Base-by-base conservation (phyloP, 2,113 vertebrate genomes). In the Sapajus apella region DNA sequence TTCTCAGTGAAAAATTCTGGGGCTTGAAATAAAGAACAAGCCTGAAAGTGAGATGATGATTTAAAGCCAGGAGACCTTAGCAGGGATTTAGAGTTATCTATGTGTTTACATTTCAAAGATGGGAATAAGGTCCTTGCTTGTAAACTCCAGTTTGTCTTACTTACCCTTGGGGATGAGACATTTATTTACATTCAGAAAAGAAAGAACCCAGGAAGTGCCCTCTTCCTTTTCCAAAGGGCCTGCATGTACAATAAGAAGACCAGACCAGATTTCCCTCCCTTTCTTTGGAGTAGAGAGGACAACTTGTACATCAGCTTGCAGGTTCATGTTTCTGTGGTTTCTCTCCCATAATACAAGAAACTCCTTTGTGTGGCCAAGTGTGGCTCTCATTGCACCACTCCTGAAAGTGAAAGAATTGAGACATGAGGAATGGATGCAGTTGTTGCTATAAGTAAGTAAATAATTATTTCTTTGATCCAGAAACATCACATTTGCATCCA, bases 231-330 rank as follows among this genome's bases (percentile, higher is more conserved):
- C 13, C 40, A n/a, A 81, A 45, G 45, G 27, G 27, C 73, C 23
- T 43, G 32, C 37, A n/a, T 3, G 37, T 12, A 45, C 37, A 1
- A 2, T 25, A 25, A 77, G 64, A 72, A 86, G 43, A 27, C 35
- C 43, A 13, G 23, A 47, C 35, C 43, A 13, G 23, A 47, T 50
- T 72, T 76, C 27, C 73, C 11, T 66, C 20, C 37, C 55, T 56
- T 32, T 72, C 37, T 66, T 58, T 77, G 50, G 35, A 47, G 32
- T 55, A 37, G 3, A 56, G 32, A 56, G 35, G 32, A 7, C 23
- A 14, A 0, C 30, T 52, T 35, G 40, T 9, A 3, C 2, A 12
- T 5, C 16, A 2, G 0, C 6, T 37, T 55, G 16, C 16, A 11
- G 43, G 2, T 35, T 76, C 20, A 11, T 17, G 47, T 47, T 8